Base-by-base conservation (phyloP, 1,140 invertebrate species). In the Spodoptera litura region DNA sequence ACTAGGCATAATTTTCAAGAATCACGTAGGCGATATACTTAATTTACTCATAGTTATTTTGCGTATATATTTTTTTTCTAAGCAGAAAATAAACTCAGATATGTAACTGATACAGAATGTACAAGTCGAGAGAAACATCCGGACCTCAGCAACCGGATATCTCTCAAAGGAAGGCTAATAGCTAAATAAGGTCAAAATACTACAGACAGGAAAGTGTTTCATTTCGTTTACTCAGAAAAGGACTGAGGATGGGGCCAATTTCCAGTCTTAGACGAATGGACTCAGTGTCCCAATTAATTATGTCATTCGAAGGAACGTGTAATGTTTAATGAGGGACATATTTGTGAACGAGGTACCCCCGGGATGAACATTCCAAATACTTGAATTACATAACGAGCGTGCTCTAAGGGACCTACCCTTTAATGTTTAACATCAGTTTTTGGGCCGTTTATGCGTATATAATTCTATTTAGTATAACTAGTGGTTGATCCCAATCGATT, bases 311-410 rank as follows among this genome's bases (percentile, higher is more conserved):
- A 51, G 71, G 35, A n/a, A 53, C 53, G 68, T 55, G 52, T 71
- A 55, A 51, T 74, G 44, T 61, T 74, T 74, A 74, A 61, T 61
- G 38, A 59, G 56, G 12, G 25, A 61, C 71, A 61, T 74, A 27
- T 61, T 74, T 61, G n/a, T 58, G 70, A 49, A 31, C 20, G 27
- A 44, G 55, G 55, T 4, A 6, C 31, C 56, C 15, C 6, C 55
- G 56, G 38, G 56, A 74, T n/a, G 31, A 61, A 49, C 38, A 58
- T 59, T 51, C 9, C 11, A 61, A 61, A 61, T 31, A 52, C 51
- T 31, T 27, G 38, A 1, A 27, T 10, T 51, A 25, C 11, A 31
- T 59, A n/a, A 51, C 20, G 61, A 25, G 15, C 52, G 25, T 52
- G 38, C 25, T 13, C 61, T 44, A 2, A 44, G 13, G 38, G 38